These are phyloP conservation scores for Epinotia ramella DNA, from an alignment of 2,888 invertebrate genomes.

Conservation along the genomic window DNA sequence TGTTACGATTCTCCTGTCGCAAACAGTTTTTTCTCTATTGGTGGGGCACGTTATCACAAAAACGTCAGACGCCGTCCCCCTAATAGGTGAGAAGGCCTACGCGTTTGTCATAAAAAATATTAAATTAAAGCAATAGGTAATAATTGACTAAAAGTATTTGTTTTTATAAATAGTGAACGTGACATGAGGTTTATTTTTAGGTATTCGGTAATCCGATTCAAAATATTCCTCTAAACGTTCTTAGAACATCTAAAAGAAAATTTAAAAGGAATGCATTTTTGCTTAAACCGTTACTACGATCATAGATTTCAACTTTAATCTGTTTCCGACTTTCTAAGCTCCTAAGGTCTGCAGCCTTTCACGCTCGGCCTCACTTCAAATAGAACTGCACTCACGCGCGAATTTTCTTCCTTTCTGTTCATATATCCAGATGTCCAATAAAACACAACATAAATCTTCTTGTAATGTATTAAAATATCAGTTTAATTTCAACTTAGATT, in stretches of 20 bases:
- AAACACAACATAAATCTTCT: constrained; percentile 64
- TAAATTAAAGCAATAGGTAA: constrained; percentile 51
- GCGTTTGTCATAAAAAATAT: constrained; percentile 59
- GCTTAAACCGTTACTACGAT: constrained; percentile 72
- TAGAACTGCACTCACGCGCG: constrained; percentile 74
- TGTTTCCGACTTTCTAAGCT: constrained; percentile 64
- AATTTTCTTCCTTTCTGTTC: constrained; percentile 56
- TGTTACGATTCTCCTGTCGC: constrained; percentile 99
- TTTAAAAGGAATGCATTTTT: constrained; percentile 72
- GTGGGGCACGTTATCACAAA: constrained; percentile 99
- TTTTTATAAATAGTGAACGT: constrained; percentile 62
- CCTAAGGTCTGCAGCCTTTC: constrained; percentile 67
- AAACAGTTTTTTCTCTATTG: constrained; percentile 99
- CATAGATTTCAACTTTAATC: constrained; percentile 68
- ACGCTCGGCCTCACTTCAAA: constrained; percentile 67
- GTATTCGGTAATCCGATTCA: constrained; percentile 36
- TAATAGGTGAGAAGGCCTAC: constrained; percentile 92
- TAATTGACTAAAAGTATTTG: constrained; percentile 58
- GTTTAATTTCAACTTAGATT: constrained; percentile 50
- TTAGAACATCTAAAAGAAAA: constrained; percentile 68
- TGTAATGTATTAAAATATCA: constrained; percentile 80
- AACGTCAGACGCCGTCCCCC: constrained; percentile 99
- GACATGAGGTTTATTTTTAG: constrained; percentile 70
- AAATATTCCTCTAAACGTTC: constrained; percentile 78
- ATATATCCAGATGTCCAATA: constrained; percentile 55